Base-by-base conservation (phyloP, 2,888 invertebrate species). In the Cantharis rufa region DNA sequence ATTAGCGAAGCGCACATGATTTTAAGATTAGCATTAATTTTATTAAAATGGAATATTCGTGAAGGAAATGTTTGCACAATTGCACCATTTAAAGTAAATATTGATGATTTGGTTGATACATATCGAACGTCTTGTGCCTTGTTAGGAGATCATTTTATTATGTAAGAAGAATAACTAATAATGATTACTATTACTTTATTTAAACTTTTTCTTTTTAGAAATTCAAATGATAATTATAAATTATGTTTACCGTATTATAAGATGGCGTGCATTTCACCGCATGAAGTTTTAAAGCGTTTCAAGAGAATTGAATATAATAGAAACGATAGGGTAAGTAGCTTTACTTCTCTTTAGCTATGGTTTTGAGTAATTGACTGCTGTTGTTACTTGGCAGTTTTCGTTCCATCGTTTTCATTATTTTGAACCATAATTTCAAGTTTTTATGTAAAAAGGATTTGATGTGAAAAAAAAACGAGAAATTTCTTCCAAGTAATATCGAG, bases 1-100 rank as follows among this genome's bases (percentile, higher is more conserved):
- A 88, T 95, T 84, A 91, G 92, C 82, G 95, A 95, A 87, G 93
- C 93, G 5, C 93, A 94, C 84, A 90, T 93, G 81, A 91, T 94
- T 82, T 87, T 95, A 15, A 88, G 92, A 75, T 85, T 90, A 27
- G 87, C 89, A 1, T 85, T 90, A 64, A 86, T 89, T 69, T 79
- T 89, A 21, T 84, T 84, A 62, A 84, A 85, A 78, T 88, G 87
- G 87, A 78, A 81, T n/a, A 82, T 85, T 70, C 82, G 82, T 3
- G 88, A 88, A 10, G 85, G 86, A 16, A 85, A 82, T 69, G 87
- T 88, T 1, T 85, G 84, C 71, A 79, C 85, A 32, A 82, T 85
- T 15, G 80, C 78, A 18, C 83, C 80, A 73, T 81, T 76, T 71
- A 85, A 84, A 81, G 80, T 78, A 15, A 87, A 87, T 74, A 79